Base-by-base conservation (phyloP, 2,113 vertebrate species). In the Etia nguti region DNA sequence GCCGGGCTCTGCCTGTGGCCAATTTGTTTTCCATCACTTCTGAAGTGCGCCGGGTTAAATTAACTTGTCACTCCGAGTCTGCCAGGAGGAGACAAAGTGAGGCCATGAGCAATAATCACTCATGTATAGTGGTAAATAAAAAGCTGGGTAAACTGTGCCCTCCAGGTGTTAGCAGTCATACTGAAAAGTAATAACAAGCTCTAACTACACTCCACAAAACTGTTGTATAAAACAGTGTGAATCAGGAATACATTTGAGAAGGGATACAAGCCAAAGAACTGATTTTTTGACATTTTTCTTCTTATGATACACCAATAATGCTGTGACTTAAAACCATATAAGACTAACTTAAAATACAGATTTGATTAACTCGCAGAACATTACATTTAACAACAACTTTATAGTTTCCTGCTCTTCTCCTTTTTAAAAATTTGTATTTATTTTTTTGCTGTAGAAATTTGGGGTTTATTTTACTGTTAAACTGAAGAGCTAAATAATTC, bases 21-120 rank as follows among this genome's bases (percentile, higher is more conserved):
- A 92, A 91, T 93, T 94, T 93, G 93, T 95, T 93, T 91, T 92
- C 88, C 87, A 89, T 92, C 88, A 88, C 86, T 87, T 86, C 34
- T 89, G 88, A 85, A 48, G 92, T 41, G 73, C 60, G 57, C 11
- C 48, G 60, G 92, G 89, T 93, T 88, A 94, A 95, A 93, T 88
- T n/a, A 90, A 87, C 85, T 86, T 57, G 46, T 84, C 89, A 57
- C 1, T 18, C 34, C 1, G 68, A 18, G 48, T 86, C 88, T 86
- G 85, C 57, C 4, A 81, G 86, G 86, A 56, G 83, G 43, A 85
- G 68, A 89, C 88, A 81, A 86, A 80, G 91, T 84, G 85, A 84
- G 86, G 84, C 90, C 89, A 55, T 11, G 36, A 81, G 88, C 85
- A 84, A 79, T 79, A 86, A 93, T 85, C 88, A 86, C 90, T 88